Evolutionary conservation across 2,797 vertebrate genomes (phyloP).

Genomic region (Kryptopterus vitreolus): DNA sequence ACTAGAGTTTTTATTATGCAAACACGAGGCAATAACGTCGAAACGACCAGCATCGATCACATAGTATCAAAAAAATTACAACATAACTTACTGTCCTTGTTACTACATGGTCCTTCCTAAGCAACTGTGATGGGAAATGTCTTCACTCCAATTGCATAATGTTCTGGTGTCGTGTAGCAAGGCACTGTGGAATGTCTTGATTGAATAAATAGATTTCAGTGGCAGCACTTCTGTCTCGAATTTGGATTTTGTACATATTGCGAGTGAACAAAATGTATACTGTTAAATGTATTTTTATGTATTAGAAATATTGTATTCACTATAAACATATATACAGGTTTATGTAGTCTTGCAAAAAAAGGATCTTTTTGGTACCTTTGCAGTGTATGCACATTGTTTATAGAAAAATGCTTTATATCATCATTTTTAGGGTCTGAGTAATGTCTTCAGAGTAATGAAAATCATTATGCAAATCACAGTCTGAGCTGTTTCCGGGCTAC

Average conservation of each 20-base stretch:
- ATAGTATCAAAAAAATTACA: not conserved
- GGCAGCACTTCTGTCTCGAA: slow-evolving; percentile 24
- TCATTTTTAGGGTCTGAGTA: not conserved
- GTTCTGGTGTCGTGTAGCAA: slow-evolving; percentile 18
- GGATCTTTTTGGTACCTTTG: not conserved
- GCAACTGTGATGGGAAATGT: not conserved
- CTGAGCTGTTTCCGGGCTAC: not conserved
- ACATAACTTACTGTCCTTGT: not conserved
- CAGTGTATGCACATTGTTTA: not conserved
- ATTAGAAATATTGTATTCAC: not conserved
- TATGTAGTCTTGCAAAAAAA: not conserved
- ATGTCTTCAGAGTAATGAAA: not conserved
- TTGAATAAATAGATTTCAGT: slow-evolving; percentile 36
- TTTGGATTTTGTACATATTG: not conserved
- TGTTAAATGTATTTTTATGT: no score
- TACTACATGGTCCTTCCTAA: not conserved
- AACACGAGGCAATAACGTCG: not conserved
- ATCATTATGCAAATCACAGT: not conserved
- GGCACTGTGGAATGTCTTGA: slow-evolving; percentile 33
- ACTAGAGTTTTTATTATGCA: not conserved
- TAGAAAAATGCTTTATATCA: not conserved
- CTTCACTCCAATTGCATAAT: not conserved
- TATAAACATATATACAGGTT: not conserved
- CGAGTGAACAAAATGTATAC: not conserved
- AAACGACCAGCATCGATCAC: not conserved